Evolutionary conservation across 2,113 vertebrate genomes (phyloP), one percentile per base, ranked within the genome.

Genomic region (Lota lota): DNA sequence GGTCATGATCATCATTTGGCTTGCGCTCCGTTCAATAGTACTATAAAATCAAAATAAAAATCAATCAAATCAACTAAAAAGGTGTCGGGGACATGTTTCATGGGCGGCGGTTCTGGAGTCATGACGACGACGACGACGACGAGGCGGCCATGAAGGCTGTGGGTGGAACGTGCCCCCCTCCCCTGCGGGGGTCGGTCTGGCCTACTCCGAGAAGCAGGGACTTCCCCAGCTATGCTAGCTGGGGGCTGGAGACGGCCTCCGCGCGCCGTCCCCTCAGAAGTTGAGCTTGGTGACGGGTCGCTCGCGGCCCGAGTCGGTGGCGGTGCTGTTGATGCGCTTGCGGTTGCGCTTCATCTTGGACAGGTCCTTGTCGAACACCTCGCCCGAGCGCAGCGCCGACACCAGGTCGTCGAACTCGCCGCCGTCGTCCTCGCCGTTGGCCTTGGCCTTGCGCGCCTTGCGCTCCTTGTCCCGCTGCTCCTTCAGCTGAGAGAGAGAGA

Each of bases 301-400:
- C 89, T 99, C 97, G 12, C 97, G 92, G 85, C 94, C 79, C 0
- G 92, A 88, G 76, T 98, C 97, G 0, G 94, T 92, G 76, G 90
- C 84, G 89, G 96, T 95, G 91, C 79, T 97, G 90, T 93, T 91
- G 65, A 97, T 93, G 80, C 97, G 95, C 64, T 98, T 98, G 80
- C 97, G 96, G 80, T 97, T 98, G 74, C 97, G 94, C 73, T 99
- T 99, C 88, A 99, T 93, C 86, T 99, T 99, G 74, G 94, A 96
- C 80, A 99, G 91, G 92, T 99, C 97, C 86, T 98, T 99, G 90
- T 99, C 97, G 1, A 99, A 99, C 70, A 99, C 97, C 83, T 99
- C 97, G 0, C 97, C 97, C 0, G 97, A 99, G 65, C 97, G 93
- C 74, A 99, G 83, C 0, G 97, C 97, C 0, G 97, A 99, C 82